A percentile compares a stretch with the other conserved stretches of the same genome.
These are phyloP conservation scores for Champsocephalus gunnari DNA, from an alignment of 2,797 vertebrate species.

Conservation along the genomic window DNA sequence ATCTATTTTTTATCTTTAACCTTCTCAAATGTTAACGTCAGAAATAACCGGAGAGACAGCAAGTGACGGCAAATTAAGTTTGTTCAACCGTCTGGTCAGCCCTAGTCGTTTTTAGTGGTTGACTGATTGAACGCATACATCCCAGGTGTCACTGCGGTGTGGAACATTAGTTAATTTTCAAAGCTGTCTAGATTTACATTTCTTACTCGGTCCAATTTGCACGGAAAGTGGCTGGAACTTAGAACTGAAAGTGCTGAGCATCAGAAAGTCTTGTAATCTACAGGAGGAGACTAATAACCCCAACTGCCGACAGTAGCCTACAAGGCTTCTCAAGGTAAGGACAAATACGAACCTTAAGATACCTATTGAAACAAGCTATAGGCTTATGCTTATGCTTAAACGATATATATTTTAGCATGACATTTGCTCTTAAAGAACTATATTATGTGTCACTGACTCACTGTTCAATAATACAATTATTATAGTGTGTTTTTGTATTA, in stretches of 20 bases:
- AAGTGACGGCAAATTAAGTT: background rate
- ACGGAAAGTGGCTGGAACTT: background rate
- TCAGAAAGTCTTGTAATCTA: background rate
- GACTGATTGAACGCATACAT: background rate
- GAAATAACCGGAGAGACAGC: background rate
- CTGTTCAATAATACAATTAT: background rate
- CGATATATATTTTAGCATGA: background rate
- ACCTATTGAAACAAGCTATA: background rate
- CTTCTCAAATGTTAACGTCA: background rate
- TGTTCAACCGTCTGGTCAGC: background rate
- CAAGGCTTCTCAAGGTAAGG: slow-evolving; percentile 34
- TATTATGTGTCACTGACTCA: no score
- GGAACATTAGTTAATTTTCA: background rate
- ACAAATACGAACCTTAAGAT: background rate
- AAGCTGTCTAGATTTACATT: background rate
- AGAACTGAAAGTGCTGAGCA: background rate
- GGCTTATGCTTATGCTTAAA: background rate
- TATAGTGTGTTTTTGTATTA: background rate
- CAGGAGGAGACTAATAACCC: slow-evolving; percentile 2
- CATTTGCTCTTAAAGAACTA: background rate
- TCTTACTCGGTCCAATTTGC: background rate
- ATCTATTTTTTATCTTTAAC: fast-evolving
- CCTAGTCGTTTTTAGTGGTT: background rate
- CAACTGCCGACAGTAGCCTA: background rate
- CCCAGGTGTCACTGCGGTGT: background rate